phyloP scores from a whole-genome alignment of 2,797 vertebrate genomes.

The Natrix natrix region DNA sequence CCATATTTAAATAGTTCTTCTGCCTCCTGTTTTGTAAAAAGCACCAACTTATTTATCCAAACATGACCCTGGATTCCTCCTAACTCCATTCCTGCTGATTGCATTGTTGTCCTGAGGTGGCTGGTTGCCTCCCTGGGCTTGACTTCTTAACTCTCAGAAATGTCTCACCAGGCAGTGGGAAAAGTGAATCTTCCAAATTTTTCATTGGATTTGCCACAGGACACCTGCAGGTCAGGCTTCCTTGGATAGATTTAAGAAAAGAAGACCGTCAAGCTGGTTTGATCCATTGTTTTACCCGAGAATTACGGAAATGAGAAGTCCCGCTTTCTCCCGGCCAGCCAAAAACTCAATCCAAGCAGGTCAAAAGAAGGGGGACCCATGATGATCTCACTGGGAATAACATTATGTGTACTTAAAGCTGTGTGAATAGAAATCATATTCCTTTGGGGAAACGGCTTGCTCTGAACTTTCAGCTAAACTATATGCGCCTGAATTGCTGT shows the following conservation, averaged over 20 bases:
- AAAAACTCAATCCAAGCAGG: conserved; percentile 51
- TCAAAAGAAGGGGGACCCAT: conserved; percentile 50
- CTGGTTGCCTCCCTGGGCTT: neutral
- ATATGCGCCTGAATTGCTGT: conserved; percentile 54
- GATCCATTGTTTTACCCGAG: conserved; percentile 38
- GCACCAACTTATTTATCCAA: neutral
- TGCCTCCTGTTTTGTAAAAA: neutral
- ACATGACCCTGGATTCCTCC: neutral
- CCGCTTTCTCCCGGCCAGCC: conserved; percentile 36
- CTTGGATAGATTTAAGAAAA: conserved; percentile 16
- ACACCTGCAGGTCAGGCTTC: neutral
- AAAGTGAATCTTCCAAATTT: neutral
- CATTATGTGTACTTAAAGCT: conserved; percentile 53
- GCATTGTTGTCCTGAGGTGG: neutral
- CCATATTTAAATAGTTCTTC: neutral
- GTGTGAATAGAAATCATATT: conserved; percentile 56
- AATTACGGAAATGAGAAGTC: conserved; percentile 48
- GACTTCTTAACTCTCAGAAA: neutral
- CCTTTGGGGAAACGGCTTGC: conserved; percentile 45
- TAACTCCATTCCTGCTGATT: neutral
- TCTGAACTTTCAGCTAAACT: conserved; percentile 46
- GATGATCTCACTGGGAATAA: conserved; percentile 54
- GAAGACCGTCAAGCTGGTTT: conserved; percentile 31
- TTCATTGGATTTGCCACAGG: neutral
- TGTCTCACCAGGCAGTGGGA: neutral